Evolutionary conservation across 2,113 vertebrate genomes (phyloP), one percentile per base, ranked within the genome.

Genomic region (Motacilla tschutschensis): DNA sequence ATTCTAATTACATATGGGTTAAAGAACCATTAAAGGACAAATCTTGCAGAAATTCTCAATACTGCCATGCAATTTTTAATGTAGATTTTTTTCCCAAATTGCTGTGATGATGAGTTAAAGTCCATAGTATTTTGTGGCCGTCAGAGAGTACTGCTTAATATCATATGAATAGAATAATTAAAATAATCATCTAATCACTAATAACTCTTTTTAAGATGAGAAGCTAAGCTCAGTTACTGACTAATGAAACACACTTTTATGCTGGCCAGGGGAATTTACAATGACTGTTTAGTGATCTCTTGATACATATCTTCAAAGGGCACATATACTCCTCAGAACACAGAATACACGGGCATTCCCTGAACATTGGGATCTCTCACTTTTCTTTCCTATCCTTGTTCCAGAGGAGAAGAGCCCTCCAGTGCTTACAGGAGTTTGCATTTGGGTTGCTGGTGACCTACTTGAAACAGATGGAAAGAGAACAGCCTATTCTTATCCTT

Each of bases 381-480:
- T 66, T 62, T 86, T 48, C 33, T 75, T 35, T 86, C n/a, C 35
- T 79, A 21, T 26, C 8, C 5, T 76, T 65, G 14, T 36, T 66
- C 72, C 72, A 75, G 59, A 79, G 40, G 17, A 89, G 7, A 48
- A 46, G 48, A 84, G 26, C 63, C 54, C 2, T 0, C 64, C 74
- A 77, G 40, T 79, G 51, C 64, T 87, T 51, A 77, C 57, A 41
- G 58, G 44, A 69, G 47, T 31, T 80, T 87, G 12, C 54, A 38
- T 87, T 84, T 66, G 76, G 8, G 36, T 76, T 90, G 60, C n/a
- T 5, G 1, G 44, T 83, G 91, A 94, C 91, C 91, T 93, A 79
- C 79, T 94, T 95, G 74, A 64, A 87, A n/a, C 89, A 92, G 87
- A 93, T 83, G 93, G 76, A 79, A 64, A 60, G 38, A 74, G 79